Evolutionary conservation across 2,888 invertebrate genomes (phyloP), one percentile per base, ranked within the genome.

Genomic region (Scaptomyza tumidula): DNA sequence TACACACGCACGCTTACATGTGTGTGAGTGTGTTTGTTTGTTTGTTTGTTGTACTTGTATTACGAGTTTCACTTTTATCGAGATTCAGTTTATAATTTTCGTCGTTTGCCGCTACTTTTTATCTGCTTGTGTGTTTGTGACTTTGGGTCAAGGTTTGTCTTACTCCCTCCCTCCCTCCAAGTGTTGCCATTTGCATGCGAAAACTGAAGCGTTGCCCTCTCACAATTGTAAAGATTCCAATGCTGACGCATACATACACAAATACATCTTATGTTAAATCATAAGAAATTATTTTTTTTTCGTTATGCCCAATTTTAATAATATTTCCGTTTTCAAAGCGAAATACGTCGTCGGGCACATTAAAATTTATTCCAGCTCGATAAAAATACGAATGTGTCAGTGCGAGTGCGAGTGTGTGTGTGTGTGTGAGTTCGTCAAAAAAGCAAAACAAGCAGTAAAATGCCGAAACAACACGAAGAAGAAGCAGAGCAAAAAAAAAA

Each of bases 31-130:
- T 10, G 10, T 61, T 19, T 61, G 45, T 48, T 43, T 14, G 43
- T 44, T 29, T 55, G 46, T 59, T 52, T 52, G 29, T 65, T n/a
- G 61, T 74, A 67, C 70, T 73, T 71, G 74, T 64, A 62, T 71
- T 71, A 63, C 67, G 74, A 76, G 67, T 84, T 81, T 81, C 79
- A 84, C 81, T 78, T 81, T 84, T 84, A 78, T 80, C 67, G 58
- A 69, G n/a, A 67, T 65, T 61, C 56, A 46, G 72, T 61, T 64
- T 55, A 27, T 60, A 50, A 61, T 45, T 71, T 60, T 53, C 49
- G 35, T 53, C 16, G 37, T 48, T 66, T 59, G 48, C 54, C 56
- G 43, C 37, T 69, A 35, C 74, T 61, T 71, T 61, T 71, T 66
- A 74, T 71, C 65, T 59, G 58, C 41, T 62, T 59, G 57, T 74